Evolutionary conservation across 2,797 vertebrate species (phyloP), one percentile per base, ranked within the genome.

Genomic region (Picus viridis): DNA sequence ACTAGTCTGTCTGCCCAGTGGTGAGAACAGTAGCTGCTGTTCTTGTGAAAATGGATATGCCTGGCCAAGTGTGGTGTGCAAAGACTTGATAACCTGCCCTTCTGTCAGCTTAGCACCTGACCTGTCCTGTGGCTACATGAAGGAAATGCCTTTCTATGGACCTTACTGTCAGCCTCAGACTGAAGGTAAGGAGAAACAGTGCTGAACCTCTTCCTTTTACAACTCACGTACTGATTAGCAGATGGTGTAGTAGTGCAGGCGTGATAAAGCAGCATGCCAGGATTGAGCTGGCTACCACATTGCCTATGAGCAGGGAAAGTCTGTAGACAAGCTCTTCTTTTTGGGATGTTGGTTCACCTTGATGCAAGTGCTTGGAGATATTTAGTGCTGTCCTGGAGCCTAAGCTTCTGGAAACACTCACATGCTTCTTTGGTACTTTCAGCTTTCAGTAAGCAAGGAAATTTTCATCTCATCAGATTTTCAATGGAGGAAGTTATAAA

Each of bases 21-120:
- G 74, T 15, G 94, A 87, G 26, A 90, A 92, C 2, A 78, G 64
- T 61, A 93, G 94, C 88, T 96, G 97, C 86, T 99, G 98, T 83
- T 96, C 75, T 72, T 99, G 98, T 87, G 98, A 98, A 92, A 72
- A 94, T n/a, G 97, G 97, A n/a, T 98, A 97, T 15, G 80, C 45
- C 56, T 99, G 98, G 98, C 97, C 98, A 1, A 81, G 61, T 30
- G 64, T 32, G 0, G 87, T 56, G 53, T 99, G 98, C 43, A 86
- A 95, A 49, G 87, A 81, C n/a, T 36, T 54, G 53, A 32, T 70
- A 34, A 79, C 86, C 59, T 98, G 96, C 61, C 80, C 85, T 74
- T n/a, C 54, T 12, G 14, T 1, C 27, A 39, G 64, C 29, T 16
- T 10, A 41, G 57, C 91, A 26, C 27, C 18, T 2, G 23, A 54